Base-by-base conservation (phyloP, 2,797 vertebrate species). In the Xenopus petersii region DNA sequence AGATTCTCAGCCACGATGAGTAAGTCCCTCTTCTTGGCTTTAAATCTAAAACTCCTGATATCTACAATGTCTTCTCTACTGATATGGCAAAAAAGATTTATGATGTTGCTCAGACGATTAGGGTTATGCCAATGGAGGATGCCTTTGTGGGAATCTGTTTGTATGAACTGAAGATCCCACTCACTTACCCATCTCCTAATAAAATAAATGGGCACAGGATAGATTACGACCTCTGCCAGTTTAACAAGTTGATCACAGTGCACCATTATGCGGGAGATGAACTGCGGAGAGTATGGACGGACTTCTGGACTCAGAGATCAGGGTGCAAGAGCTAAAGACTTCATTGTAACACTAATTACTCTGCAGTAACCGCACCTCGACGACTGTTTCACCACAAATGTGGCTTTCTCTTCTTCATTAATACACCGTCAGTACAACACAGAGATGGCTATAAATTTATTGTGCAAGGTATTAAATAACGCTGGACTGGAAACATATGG, bases 31-130 rank as follows among this genome's bases (percentile, higher is more conserved):
- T n/a, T n/a, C n/a, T n/a, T n/a, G n/a, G n/a, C n/a, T n/a, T n/a
- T n/a, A n/a, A n/a, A n/a, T n/a, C n/a, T n/a, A n/a, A n/a, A n/a
- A n/a, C n/a, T n/a, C n/a, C n/a, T n/a, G n/a, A n/a, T n/a, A n/a
- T n/a, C n/a, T n/a, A n/a, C n/a, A n/a, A n/a, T n/a, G n/a, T 93
- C 1, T 84, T 94, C 59, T 95, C 94, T 0, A 90, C 62, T 0
- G 88, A 92, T 42, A 80, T 93, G 21, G 88, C 91, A 2, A 0
- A 0, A 0, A 87, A 82, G 51, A 70, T 86, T 0, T 88, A 93
- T 4, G 26, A 46, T 0, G 60, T 33, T 1, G 92, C 88, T 0
- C 89, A 92, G 16, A 49, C 12, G 0, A 30, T 93, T 61, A 84
- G 73, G 0, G 0, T 26, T 0, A 61, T 88, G 26, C 83, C 86